Conservation (phyloP, 2,113 vertebrate genomes). For the Chloropsis cyanopogon region DNA sequence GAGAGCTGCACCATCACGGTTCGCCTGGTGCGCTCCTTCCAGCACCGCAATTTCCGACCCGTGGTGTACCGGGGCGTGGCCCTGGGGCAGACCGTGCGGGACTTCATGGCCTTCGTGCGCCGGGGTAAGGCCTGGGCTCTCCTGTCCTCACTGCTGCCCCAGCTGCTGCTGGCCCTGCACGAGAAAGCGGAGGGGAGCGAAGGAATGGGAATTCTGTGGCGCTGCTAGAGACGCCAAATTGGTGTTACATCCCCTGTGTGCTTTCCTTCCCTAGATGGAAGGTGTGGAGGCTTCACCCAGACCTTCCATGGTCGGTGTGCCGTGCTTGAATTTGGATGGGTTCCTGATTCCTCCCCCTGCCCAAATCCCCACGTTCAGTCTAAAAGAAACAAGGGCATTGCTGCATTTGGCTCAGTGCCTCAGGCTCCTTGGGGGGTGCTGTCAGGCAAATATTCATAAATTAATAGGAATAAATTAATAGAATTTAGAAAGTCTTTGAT, state of each 20-base stretch:
- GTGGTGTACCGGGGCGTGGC: slow-evolving; percentile 80
- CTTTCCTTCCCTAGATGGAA: not conserved
- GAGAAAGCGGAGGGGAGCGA: not conserved
- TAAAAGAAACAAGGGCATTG: not conserved
- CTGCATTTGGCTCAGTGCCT: not conserved
- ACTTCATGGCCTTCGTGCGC: slow-evolving; percentile 81
- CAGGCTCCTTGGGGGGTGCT: not conserved
- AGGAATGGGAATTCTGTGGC: not conserved
- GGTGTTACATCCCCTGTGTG: not conserved
- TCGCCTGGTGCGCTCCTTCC: slow-evolving; percentile 89
- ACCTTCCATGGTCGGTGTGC: not conserved
- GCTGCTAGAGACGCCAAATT: not conserved
- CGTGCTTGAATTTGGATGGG: not conserved
- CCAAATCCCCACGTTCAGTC: not conserved
- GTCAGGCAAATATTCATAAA: slow-evolving; percentile 3
- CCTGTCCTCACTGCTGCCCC: too few relatives aligned
- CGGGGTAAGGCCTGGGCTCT: slow-evolving; percentile 69
- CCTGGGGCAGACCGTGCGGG: slow-evolving; percentile 81
- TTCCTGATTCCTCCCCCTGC: not conserved
- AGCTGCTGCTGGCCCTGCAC: not conserved
- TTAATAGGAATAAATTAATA: not conserved
- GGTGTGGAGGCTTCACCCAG: not conserved
- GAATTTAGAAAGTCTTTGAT: not conserved
- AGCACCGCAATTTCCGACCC: slow-evolving; percentile 87
- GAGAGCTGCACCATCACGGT: slow-evolving; percentile 79